Evolutionary conservation across 2,888 invertebrate species (phyloP).

Genomic region (Copidosoma aretas): DNA sequence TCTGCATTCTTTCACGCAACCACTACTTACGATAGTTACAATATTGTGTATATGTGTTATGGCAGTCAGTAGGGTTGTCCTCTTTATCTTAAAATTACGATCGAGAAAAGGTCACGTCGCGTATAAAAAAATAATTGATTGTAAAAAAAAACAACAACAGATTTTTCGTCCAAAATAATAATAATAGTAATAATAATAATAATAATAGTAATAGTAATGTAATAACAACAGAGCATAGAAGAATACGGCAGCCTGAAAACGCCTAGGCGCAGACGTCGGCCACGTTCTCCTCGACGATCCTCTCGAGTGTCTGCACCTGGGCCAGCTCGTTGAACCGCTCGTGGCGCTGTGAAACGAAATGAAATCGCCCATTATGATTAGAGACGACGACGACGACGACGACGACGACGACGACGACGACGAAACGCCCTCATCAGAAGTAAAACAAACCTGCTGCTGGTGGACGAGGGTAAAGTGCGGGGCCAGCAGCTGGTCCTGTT

Average conservation of each 20-base stretch:
- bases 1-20: too few species aligned
- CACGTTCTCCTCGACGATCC: constrained; percentile 56
- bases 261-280: constrained; percentile 46
- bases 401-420: too few species aligned
- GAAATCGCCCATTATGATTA: too few species aligned
- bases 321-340: constrained; percentile 42
- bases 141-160: not conserved
- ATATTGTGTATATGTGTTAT: too few species aligned
- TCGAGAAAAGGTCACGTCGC: not conserved
- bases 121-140: constrained; percentile 30
- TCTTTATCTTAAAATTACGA: too few species aligned
- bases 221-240: constrained; percentile 13
- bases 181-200: constrained; percentile 13
- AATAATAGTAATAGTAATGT: constrained; percentile 15
- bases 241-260: not conserved
- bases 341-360: constrained; percentile 34
- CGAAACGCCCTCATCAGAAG: too few species aligned
- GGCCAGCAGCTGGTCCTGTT: constrained; percentile 40
- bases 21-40: too few species aligned
- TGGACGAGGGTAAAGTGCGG: not conserved
- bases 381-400: too few species aligned
- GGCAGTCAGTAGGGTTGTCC: too few species aligned
- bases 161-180: constrained; percentile 21
- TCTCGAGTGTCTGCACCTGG: constrained; percentile 53
- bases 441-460: not conserved